These are phyloP conservation scores for Erebia epiphron DNA, from an alignment of 2,888 invertebrate genomes.

Conservation along the genomic window DNA sequence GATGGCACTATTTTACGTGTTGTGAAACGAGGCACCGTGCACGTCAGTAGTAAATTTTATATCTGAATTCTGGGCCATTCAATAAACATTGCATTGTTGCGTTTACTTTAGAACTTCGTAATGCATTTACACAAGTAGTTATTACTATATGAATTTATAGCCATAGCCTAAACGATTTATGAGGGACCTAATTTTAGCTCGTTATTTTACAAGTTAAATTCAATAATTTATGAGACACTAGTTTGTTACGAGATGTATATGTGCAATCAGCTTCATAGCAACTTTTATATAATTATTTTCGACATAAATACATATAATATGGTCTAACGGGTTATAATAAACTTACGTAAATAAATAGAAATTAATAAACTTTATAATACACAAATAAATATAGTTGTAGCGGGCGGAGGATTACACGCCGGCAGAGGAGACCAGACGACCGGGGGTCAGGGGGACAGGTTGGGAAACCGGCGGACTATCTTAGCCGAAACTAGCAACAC, in stretches of 20 bases:
- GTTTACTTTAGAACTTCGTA: constrained; percentile 1
- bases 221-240: background rate
- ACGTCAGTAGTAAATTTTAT: background rate
- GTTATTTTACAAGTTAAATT: background rate
- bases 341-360: too few relatives aligned
- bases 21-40: background rate
- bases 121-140: constrained; percentile 14
- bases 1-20: background rate
- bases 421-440: too few relatives aligned
- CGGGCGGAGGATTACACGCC: too few relatives aligned
- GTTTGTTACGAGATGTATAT: constrained; percentile 2
- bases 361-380: too few relatives aligned
- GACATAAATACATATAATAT: too few relatives aligned
- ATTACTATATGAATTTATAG: constrained; percentile 9
- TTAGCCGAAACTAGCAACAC: too few relatives aligned
- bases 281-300: too few relatives aligned
- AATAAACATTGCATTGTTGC: constrained; percentile 9
- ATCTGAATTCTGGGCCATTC: constrained; percentile 1
- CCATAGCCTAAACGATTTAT: constrained; percentile 7
- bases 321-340: too few relatives aligned
- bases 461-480: too few relatives aligned
- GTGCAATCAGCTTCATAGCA: background rate
- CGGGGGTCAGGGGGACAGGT: too few relatives aligned
- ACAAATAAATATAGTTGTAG: too few relatives aligned
- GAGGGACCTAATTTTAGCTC: background rate